Conservation (phyloP, 2,888 invertebrate species). For the Willowsia nigromaculata region DNA sequence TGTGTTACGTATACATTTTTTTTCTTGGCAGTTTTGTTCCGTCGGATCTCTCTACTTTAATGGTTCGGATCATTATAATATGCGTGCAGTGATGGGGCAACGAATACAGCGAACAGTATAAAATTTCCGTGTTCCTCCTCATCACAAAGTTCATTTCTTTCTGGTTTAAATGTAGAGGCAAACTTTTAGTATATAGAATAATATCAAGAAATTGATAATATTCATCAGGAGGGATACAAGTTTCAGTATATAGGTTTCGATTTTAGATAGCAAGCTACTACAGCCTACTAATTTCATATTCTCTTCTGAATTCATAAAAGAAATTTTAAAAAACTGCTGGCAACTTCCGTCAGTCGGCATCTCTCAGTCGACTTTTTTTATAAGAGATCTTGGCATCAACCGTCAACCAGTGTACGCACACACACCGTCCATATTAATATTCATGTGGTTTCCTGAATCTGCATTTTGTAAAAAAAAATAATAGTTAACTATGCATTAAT, state of each 20-base stretch:
- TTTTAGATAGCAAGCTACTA: not conserved
- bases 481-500: not conserved
- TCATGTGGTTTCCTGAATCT: not conserved
- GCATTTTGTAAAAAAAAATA: not conserved
- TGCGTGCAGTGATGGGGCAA: not conserved
- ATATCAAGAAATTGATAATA: no score
- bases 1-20: no score
- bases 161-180: no score
- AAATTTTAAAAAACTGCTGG: not conserved
- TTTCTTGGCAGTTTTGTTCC: not conserved
- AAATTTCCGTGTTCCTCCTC: no score
- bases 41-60: slow-evolving; percentile 1
- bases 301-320: not conserved
- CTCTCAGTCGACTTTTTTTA: not conserved
- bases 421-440: not conserved
- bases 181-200: no score
- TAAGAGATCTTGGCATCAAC: not conserved
- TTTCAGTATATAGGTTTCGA: no score
- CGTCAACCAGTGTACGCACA: not conserved
- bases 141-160: no score
- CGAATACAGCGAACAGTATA: no score
- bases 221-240: no score
- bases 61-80: slow-evolving; percentile 11
- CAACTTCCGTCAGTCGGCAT: slow-evolving; percentile 55
- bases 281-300: slow-evolving; percentile 18